These are phyloP conservation scores for Spodoptera litura DNA, from an alignment of 1,140 invertebrate genomes.

Conservation along the genomic window DNA sequence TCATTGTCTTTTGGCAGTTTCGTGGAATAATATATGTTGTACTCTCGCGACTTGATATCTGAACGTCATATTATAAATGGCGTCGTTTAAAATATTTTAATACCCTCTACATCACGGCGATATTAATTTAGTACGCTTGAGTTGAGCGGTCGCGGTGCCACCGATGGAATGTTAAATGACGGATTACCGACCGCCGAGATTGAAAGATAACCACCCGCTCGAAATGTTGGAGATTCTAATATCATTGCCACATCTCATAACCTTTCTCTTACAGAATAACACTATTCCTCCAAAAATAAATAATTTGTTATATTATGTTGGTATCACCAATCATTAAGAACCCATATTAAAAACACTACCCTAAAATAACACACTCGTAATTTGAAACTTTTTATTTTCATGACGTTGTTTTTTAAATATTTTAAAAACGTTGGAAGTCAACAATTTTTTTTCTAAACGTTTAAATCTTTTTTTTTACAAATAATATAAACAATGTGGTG, in stretches of 20 bases:
- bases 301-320: too few relatives aligned
- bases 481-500: too few relatives aligned
- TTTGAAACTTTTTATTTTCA: too few relatives aligned
- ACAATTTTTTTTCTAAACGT: too few relatives aligned
- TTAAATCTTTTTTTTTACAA: too few relatives aligned
- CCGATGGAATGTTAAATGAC: constrained; percentile 84
- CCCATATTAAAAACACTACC: not conserved
- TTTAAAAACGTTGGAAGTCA: too few relatives aligned
- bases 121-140: constrained; percentile 85
- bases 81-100: constrained; percentile 86
- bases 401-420: too few relatives aligned
- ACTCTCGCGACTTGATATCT: constrained; percentile 81
- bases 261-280: constrained; percentile 18
- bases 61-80: constrained; percentile 85
- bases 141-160: constrained; percentile 78
- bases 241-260: constrained; percentile 42
- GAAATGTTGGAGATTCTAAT: constrained; percentile 70
- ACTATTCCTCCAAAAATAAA: too few relatives aligned
- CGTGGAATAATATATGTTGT: constrained; percentile 84
- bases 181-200: constrained; percentile 81
- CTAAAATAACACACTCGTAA: not conserved
- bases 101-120: constrained; percentile 83
- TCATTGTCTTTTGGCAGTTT: constrained; percentile 86
- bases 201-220: constrained; percentile 74
- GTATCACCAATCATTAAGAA: not conserved